Evolutionary conservation across 2,113 vertebrate genomes (phyloP).

Genomic region (Holacanthus passer): DNA sequence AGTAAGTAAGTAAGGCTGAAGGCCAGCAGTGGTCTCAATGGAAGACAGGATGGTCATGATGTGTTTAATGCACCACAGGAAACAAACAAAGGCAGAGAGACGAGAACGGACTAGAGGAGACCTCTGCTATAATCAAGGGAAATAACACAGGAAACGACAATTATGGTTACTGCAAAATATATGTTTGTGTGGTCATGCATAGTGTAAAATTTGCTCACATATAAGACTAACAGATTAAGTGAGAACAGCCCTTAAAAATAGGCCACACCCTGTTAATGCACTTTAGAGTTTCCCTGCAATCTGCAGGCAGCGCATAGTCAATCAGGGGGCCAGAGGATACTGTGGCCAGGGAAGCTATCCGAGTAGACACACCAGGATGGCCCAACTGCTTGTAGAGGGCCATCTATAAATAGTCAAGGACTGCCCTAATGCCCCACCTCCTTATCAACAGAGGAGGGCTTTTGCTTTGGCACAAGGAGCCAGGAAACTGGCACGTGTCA

Average conservation of each 20-base stretch:
- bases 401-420: constrained; percentile 84
- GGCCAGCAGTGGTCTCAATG: neutral
- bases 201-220: constrained; percentile 1
- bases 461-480: constrained; percentile 55
- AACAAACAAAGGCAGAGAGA: constrained; percentile 24
- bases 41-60: neutral
- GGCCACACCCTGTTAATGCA: constrained; percentile 30
- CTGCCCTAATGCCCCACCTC: constrained; percentile 77
- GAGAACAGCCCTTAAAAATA: constrained; percentile 21
- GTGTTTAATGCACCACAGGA: constrained; percentile 15
- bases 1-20: no score
- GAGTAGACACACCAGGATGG: constrained; percentile 75
- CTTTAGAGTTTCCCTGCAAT: constrained; percentile 23
- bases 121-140: constrained; percentile 3
- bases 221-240: constrained; percentile 20
- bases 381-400: constrained; percentile 69
- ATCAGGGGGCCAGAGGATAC: constrained; percentile 45
- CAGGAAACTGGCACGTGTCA: constrained; percentile 59
- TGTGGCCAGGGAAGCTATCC: constrained; percentile 56
- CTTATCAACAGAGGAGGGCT: constrained; percentile 71
- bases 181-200: neutral
- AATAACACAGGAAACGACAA: constrained; percentile 7
- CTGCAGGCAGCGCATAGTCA: constrained; percentile 41
- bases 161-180: neutral
- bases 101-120: constrained; percentile 16